These are phyloP conservation scores for Brevimyrus niger DNA, from an alignment of 2,113 vertebrate genomes.

Conservation along the genomic window DNA sequence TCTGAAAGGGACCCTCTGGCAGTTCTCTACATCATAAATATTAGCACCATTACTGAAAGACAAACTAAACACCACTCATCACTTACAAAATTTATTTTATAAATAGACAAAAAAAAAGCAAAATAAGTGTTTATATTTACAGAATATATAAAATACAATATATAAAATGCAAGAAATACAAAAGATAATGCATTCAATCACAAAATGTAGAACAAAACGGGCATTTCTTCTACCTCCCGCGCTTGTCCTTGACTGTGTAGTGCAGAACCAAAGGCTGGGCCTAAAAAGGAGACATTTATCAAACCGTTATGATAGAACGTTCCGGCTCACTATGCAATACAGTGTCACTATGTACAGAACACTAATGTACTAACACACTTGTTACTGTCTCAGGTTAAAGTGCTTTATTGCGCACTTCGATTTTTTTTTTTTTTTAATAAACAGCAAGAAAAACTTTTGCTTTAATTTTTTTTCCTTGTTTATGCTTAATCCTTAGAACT, in stretches of 20 bases:
- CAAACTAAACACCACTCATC: not conserved
- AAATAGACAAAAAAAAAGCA: constrained; percentile 66
- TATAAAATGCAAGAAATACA: constrained; percentile 69
- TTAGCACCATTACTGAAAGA: not conserved
- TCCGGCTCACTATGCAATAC: not conserved
- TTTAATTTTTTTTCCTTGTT: not conserved
- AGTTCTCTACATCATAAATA: not conserved
- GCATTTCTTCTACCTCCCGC: constrained; percentile 18
- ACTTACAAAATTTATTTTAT: constrained; percentile 40
- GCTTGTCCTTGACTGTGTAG: constrained; percentile 27
- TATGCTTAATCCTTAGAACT: not conserved
- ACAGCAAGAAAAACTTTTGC: not conserved
- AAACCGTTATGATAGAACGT: not conserved
- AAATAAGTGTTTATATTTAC: constrained; percentile 68
- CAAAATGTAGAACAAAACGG: constrained; percentile 13
- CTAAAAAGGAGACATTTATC: not conserved
- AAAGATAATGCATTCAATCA: constrained; percentile 27
- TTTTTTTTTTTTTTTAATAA: not conserved
- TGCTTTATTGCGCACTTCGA: not conserved
- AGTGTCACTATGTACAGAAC: not conserved
- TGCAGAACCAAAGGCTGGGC: constrained; percentile 27
- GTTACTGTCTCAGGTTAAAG: not conserved
- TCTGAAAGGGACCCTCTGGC: not conserved
- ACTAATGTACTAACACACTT: not conserved
- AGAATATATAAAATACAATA: constrained; percentile 70